Conservation (phyloP, 2,888 invertebrate genomes). For the Cantharis flavilabris region DNA sequence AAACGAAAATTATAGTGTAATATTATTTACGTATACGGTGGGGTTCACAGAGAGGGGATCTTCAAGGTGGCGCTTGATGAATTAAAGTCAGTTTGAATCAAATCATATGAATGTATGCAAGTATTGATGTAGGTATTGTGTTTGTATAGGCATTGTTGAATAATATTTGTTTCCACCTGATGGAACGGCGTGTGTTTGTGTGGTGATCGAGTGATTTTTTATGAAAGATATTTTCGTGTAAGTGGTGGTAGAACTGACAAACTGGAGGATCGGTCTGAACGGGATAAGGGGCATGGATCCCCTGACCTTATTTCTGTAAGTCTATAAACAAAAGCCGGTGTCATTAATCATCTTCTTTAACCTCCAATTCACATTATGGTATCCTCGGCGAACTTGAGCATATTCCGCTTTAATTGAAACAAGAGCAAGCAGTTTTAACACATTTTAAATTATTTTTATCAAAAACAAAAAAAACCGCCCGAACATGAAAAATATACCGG, state of each 20-base stretch:
- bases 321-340: constrained; percentile 29
- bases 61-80: constrained; percentile 53
- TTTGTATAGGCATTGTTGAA: constrained; percentile 19
- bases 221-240: constrained; percentile 15
- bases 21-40: constrained; percentile 43
- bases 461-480: not conserved
- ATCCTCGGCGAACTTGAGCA: not conserved
- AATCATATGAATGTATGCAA: constrained; percentile 55
- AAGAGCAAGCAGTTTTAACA: not conserved
- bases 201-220: constrained; percentile 20
- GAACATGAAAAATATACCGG: not conserved
- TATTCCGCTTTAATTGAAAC: not conserved
- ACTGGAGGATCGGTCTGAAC: constrained; percentile 55
- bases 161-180: constrained; percentile 27
- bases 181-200: constrained; percentile 36
- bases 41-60: constrained; percentile 46
- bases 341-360: constrained; percentile 26
- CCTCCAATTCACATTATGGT: constrained; percentile 19
- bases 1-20: constrained; percentile 55
- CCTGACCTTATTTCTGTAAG: constrained; percentile 56
- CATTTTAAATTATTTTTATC: not conserved
- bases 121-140: constrained; percentile 35
- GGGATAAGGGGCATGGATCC: constrained; percentile 56
- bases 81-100: constrained; percentile 59
- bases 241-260: constrained; percentile 41